A percentile compares a stretch with the other conserved stretches of the same genome.
These are phyloP conservation scores for Noturus placidus DNA, from an alignment of 2,113 vertebrate genomes.

Conservation along the genomic window DNA sequence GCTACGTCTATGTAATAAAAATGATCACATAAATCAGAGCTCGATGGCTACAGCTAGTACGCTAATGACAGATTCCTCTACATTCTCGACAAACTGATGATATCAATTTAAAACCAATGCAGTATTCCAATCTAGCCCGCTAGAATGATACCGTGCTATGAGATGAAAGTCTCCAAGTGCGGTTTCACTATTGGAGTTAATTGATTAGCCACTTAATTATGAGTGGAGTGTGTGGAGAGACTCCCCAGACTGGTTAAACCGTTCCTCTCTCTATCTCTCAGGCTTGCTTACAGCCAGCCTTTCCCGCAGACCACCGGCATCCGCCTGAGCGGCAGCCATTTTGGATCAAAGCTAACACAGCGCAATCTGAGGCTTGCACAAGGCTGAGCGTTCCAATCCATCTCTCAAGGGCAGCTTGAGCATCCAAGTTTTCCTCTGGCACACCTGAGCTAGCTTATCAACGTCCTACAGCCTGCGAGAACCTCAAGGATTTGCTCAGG, in stretches of 20 bases:
- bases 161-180: not conserved
- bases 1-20: not conserved
- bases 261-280: not conserved
- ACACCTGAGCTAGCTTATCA: constrained; percentile 21
- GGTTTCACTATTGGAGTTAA: not conserved
- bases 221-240: not conserved
- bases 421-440: not conserved
- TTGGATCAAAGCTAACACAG: constrained; percentile 34
- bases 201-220: constrained; percentile 15
- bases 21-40: not conserved
- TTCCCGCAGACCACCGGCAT: not conserved
- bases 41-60: not conserved
- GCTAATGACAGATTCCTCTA: not conserved
- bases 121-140: not conserved
- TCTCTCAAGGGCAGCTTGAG: not conserved
- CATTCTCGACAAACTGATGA: not conserved
- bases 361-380: constrained; percentile 29
- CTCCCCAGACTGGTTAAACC: constrained; percentile 24
- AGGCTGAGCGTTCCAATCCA: not conserved
- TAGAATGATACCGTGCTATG: not conserved
- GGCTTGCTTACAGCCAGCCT: not conserved
- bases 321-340: constrained; percentile 23
- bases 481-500: not conserved
- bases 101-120: not conserved
- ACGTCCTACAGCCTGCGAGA: not conserved